Evolutionary conservation across 2,888 invertebrate genomes (phyloP).

Genomic region (Hipparchia sbordonii): DNA sequence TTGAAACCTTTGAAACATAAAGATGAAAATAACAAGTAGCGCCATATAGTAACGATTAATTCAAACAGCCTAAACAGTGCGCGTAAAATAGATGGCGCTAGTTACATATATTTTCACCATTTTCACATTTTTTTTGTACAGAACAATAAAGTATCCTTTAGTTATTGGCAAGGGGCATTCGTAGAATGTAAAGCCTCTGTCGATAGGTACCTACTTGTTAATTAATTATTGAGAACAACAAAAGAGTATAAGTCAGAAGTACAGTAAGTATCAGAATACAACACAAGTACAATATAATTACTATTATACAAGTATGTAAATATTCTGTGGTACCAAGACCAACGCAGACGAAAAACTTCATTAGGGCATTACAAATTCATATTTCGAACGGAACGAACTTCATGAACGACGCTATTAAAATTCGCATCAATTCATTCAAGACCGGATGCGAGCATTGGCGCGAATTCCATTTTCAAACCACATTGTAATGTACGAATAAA

Average conservation of each 20-base stretch:
- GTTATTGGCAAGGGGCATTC: too few species aligned
- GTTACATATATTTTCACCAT: background rate
- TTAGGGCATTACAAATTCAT: conserved; percentile 28
- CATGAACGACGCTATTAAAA: conserved; percentile 45
- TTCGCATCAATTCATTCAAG: conserved; percentile 46
- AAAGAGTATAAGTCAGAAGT: too few species aligned
- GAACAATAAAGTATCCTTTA: background rate
- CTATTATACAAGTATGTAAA: too few species aligned
- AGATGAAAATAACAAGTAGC: background rate
- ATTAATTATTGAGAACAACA: too few species aligned
- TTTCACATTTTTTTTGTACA: background rate
- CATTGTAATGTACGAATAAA: conserved; percentile 48
- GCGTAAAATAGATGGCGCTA: conserved; percentile 22
- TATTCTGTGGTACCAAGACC: too few species aligned
- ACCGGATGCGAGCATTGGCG: conserved; percentile 47
- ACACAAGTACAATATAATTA: too few species aligned
- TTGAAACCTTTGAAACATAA: too few species aligned
- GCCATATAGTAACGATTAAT: conserved; percentile 15
- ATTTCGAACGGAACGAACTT: conserved; percentile 27
- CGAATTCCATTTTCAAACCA: conserved; percentile 48
- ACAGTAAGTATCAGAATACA: too few species aligned
- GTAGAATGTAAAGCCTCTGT: too few species aligned
- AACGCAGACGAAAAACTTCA: conserved; percentile 8
- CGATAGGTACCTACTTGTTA: too few species aligned
- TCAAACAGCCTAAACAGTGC: background rate